Evolutionary conservation across 2,797 vertebrate genomes (phyloP), one percentile per base, ranked within the genome.

Genomic region (Perodicticus potto): DNA sequence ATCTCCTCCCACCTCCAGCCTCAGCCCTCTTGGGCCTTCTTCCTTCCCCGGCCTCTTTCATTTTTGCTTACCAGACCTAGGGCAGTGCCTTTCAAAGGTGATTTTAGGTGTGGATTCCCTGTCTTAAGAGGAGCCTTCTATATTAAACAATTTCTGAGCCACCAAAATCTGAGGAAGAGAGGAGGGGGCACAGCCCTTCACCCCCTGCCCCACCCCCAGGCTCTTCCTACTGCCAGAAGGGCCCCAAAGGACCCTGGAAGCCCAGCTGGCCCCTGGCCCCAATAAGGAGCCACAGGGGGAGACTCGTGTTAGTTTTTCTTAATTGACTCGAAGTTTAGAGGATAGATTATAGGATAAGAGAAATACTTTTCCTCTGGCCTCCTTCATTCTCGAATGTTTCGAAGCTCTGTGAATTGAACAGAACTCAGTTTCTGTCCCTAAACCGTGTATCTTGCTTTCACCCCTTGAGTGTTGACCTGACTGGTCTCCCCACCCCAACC

Each of bases 301-400:
- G 27, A n/a, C 12, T 4, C n/a, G 67, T 73, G 43, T 32, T 80
- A 45, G 43, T 78, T 10, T 4, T 32, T 85, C 57, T 14, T 34
- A 13, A 65, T 4, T 91, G 63, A 84, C 77, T 65, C 25, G 37
- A 57, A 20, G 7, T n/a, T 84, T 73, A 55, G 55, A 78, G 40
- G 84, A 57, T 23, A 45, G 34, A 70, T 70, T 63, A n/a, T 37
- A 96, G 53, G 10, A 43, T 34, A 63, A 70, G 40, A 89, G 81
- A 45, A 53, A 27, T 32, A 61, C 55, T 43, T 92, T 40, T 11
- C n/a, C 55, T 49, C 49, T 80, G 45, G 34, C 13, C 80, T 82
- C 49, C 20, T 19, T 78, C 29, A 43, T 72, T 23, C 72, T 87
- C 0, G 20, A 57, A 61, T n/a, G 61, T 37, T 82, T 74, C 86